Evolutionary conservation across 2,113 vertebrate genomes (phyloP).

Genomic region (Narcine bancroftii): DNA sequence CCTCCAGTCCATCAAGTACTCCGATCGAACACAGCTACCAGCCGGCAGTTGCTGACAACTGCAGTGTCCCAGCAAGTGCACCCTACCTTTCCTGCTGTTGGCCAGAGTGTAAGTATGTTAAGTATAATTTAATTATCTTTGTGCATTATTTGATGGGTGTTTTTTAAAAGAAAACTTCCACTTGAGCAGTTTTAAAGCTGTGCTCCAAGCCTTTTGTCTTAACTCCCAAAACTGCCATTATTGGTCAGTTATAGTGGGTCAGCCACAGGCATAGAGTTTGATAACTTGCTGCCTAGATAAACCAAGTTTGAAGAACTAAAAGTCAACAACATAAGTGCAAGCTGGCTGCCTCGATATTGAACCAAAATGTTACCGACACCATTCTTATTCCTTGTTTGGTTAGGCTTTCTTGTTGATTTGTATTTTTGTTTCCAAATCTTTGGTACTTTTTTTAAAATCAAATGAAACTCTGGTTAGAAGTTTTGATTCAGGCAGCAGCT

Average conservation of each 20-base stretch:
- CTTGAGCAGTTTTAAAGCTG: neutral
- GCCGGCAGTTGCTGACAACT: neutral
- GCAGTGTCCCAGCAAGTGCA: neutral
- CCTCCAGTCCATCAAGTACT: slow-evolving; percentile 28
- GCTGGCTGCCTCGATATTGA: neutral
- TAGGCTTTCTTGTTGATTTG: neutral
- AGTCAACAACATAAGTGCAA: neutral
- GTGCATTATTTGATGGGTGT: no score
- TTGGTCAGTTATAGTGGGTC: neutral
- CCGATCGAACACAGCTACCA: neutral
- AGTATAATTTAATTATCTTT: neutral
- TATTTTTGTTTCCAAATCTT: neutral
- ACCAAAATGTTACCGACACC: neutral
- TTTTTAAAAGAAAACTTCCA: neutral
- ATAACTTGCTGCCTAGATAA: neutral
- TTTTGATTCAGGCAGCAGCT: neutral
- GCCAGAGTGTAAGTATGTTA: slow-evolving; percentile 11
- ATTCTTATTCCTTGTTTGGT: neutral
- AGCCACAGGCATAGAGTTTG: neutral
- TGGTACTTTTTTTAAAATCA: neutral
- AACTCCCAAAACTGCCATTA: neutral
- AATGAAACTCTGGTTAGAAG: neutral
- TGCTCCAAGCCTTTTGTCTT: neutral
- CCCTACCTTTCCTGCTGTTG: neutral
- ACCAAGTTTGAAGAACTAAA: neutral